A percentile compares a stretch with the other conserved stretches of the same genome.
These are phyloP conservation scores for Cryptoblepharus egeriae DNA, from an alignment of 2,797 vertebrate species.

Conservation along the genomic window DNA sequence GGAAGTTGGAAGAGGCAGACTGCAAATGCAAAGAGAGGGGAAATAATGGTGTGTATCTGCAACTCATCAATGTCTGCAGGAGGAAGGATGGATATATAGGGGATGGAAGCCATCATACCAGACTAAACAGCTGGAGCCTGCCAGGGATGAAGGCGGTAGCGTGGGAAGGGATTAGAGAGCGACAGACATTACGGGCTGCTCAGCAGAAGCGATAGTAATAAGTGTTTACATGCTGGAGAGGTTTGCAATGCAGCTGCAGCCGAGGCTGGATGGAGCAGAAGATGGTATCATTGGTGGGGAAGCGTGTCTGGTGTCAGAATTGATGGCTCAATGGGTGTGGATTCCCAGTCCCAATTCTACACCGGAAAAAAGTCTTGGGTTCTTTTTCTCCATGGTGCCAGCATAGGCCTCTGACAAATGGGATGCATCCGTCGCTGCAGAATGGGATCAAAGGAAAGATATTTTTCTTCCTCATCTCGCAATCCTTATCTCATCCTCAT, in stretches of 20 bases:
- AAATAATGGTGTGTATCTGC: neutral
- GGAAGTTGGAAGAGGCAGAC: too few species aligned
- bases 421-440: neutral
- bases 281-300: neutral
- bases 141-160: neutral
- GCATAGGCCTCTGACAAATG: neutral
- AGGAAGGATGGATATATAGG: neutral
- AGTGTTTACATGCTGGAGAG: conserved; percentile 36
- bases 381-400: neutral
- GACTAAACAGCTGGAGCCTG: neutral
- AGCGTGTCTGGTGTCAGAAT: conserved; percentile 12
- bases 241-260: conserved; percentile 22
- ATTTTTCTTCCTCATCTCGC: neutral
- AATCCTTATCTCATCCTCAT: too few species aligned
- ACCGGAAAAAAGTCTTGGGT: neutral
- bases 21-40: neutral
- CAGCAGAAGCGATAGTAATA: conserved; percentile 17
- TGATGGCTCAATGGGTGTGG: conserved; percentile 15
- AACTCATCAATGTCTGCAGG: neutral
- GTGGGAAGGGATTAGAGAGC: conserved; percentile 19
- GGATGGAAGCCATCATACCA: neutral
- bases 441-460: neutral
- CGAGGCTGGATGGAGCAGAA: neutral
- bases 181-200: conserved; percentile 13
- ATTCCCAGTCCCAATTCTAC: neutral